Base-by-base conservation (phyloP, 2,888 invertebrate genomes). In the Poecilobothrus nobilitatus region DNA sequence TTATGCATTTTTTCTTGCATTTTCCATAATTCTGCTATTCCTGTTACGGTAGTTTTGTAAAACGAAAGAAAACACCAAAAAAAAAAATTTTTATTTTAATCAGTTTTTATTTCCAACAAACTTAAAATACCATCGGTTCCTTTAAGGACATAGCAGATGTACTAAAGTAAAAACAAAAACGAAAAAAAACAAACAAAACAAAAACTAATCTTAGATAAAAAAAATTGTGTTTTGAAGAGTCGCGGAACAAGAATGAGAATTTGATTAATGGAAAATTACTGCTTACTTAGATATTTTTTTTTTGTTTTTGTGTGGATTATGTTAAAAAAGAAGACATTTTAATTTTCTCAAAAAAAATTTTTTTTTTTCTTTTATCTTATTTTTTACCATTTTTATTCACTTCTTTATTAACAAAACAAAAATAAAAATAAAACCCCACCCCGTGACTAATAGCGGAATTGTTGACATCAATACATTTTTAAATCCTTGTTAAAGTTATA, bases 261-360 rank as follows among this genome's bases (percentile, higher is more conserved):
- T 53, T 53, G 53, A 53, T 53, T 12, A 53, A 53, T 53, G 53
- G n/a, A 53, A 53, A 53, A 53, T 53, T 53, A n/a, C n/a, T 18
- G 53, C 15, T 53, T 53, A 9, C 53, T 53, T 53, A 18, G n/a
- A n/a, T 12, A 15, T 12, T 53, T 53, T 12, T 53, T 53, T 9
- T 41, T 41, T 41, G 9, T 53, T n/a, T n/a, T n/a, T n/a, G n/a
- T 53, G 18, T 53, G n/a, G 53, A 53, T 53, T 53, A 53, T 53
- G 53, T 53, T 53, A 53, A 53, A 53, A 53, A 53, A 2, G 53
- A n/a, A 53, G 53, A 53, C 53, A 53, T 53, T 53, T 53, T 53
- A 53, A 53, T 53, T 53, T 53, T 37, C 1, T n/a, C n/a, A n/a
- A n/a, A n/a, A 37, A 37, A 6, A 37, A 37, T 37, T 37, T 37